Percentiles rank a stretch among this genome's conserved stretches.
Conservation (phyloP, 2,888 invertebrate genomes). For the Ligdia adustata region DNA sequence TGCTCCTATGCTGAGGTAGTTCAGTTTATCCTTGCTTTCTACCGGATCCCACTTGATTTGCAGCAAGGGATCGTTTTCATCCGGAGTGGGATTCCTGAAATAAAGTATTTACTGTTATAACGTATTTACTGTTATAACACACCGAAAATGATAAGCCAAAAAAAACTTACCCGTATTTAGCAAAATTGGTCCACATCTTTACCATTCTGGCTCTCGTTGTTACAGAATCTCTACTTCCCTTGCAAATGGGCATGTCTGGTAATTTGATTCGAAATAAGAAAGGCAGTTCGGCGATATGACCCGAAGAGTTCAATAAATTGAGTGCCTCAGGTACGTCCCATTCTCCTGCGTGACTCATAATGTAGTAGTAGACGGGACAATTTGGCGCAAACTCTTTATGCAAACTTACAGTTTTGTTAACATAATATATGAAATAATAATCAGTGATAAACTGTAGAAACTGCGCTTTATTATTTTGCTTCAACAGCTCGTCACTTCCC, state of each 20-base stretch:
- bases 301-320: constrained; percentile 58
- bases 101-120: background rate
- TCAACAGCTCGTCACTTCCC: constrained; percentile 56
- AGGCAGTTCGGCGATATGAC: constrained; percentile 68
- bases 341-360: constrained; percentile 65
- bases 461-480: constrained; percentile 61
- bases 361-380: constrained; percentile 68
- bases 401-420: constrained; percentile 67
- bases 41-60: constrained; percentile 76
- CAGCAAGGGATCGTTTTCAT: constrained; percentile 62
- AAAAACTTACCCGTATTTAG: constrained; percentile 70
- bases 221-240: constrained; percentile 66
- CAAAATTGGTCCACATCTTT: constrained; percentile 80
- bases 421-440: constrained; percentile 69
- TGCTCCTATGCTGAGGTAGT: constrained; percentile 69
- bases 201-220: constrained; percentile 63
- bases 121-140: background rate
- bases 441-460: constrained; percentile 71
- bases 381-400: constrained; percentile 61
- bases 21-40: constrained; percentile 59
- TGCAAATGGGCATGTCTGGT: constrained; percentile 45
- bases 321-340: constrained; percentile 60
- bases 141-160: background rate
- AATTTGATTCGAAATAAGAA: constrained; percentile 63
- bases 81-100: constrained; percentile 75